A percentile compares a stretch with the other conserved stretches of the same genome.
Evolutionary conservation across 2,113 vertebrate species (phyloP).

Genomic region (Noctilio leporinus): DNA sequence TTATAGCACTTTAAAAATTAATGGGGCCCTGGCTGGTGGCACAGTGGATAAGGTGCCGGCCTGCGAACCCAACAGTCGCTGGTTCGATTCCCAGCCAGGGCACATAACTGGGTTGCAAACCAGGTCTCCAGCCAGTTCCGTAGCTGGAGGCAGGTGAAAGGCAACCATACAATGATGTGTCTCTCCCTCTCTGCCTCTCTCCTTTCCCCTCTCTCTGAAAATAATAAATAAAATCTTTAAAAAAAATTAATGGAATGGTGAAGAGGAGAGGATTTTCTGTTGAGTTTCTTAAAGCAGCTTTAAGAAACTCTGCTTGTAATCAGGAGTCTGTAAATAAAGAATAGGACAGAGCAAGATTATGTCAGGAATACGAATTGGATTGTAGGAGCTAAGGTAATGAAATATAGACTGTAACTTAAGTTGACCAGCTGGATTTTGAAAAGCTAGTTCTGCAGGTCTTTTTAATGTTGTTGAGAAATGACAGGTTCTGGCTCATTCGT

Average conservation of each 20-base stretch:
- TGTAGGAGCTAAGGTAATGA: background rate
- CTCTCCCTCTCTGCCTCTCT: too few relatives aligned
- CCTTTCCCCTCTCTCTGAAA: too few relatives aligned
- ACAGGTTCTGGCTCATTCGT: background rate
- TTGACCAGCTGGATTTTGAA: background rate
- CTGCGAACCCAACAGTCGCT: too few relatives aligned
- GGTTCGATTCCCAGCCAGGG: too few relatives aligned
- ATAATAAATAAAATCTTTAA: background rate
- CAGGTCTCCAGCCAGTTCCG: too few relatives aligned
- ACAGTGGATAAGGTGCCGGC: too few relatives aligned
- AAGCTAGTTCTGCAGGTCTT: background rate
- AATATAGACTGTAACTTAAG: background rate
- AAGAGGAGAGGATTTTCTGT: background rate
- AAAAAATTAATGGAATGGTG: background rate
- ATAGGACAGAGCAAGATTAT: background rate
- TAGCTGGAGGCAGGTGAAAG: too few relatives aligned
- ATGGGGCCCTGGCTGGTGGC: too few relatives aligned
- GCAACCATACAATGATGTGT: too few relatives aligned
- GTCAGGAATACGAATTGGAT: background rate
- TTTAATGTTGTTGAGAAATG: background rate
- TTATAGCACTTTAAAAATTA: background rate
- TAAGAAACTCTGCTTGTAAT: background rate
- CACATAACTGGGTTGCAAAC: too few relatives aligned
- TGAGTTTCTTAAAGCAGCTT: background rate
- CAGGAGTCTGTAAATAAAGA: background rate